phyloP scores from a whole-genome alignment of 2,888 invertebrate species.

The Atethmia centrago region DNA sequence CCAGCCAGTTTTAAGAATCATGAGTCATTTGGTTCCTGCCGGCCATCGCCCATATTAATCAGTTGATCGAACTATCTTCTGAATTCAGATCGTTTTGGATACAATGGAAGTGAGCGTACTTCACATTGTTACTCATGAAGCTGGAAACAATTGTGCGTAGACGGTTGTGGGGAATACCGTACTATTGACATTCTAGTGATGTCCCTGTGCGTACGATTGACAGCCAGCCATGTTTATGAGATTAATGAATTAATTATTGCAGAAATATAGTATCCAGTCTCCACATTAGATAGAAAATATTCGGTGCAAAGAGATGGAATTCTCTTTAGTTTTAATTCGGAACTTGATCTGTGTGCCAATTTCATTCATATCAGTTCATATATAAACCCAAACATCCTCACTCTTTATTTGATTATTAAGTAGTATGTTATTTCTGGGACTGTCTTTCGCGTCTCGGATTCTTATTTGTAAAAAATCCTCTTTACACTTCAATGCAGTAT shows the following conservation, averaged over 20 bases:
- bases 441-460: neutral
- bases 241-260: constrained; percentile 33
- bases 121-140: constrained; percentile 64
- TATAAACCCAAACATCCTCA: neutral
- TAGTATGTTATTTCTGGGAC: neutral
- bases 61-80: constrained; percentile 6
- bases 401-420: neutral
- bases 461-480: neutral
- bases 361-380: neutral
- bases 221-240: constrained; percentile 48
- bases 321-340: neutral
- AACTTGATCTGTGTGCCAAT: neutral
- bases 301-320: no score
- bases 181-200: constrained; percentile 80
- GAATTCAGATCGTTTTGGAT: constrained; percentile 57
- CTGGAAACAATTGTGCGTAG: constrained; percentile 61
- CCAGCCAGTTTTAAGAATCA: constrained; percentile 28
- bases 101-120: constrained; percentile 40
- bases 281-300: neutral
- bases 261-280: constrained; percentile 14
- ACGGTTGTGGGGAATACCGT: constrained; percentile 80
- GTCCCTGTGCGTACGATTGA: constrained; percentile 63
- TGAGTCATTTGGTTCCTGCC: constrained; percentile 33
- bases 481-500: neutral
- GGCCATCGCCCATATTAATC: constrained; percentile 29